Percentiles rank a stretch among this genome's conserved stretches.
phyloP scores from a whole-genome alignment of 1,140 invertebrate genomes.

The Zaprionus camerounensis region DNA sequence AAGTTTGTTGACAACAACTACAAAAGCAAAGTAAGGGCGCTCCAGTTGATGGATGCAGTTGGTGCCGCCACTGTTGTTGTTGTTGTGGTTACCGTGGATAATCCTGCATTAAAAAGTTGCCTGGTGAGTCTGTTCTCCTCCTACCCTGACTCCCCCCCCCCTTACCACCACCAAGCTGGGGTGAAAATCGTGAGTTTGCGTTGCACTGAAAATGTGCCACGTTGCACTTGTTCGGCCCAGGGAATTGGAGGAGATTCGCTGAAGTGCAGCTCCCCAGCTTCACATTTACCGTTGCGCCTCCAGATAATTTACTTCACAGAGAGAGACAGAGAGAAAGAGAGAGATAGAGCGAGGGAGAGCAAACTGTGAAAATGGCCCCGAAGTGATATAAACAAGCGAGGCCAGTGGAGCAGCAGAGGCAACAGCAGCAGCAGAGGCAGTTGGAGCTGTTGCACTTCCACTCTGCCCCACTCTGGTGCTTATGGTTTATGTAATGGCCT shows the following conservation, averaged over 20 bases:
- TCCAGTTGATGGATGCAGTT: conserved; percentile 79
- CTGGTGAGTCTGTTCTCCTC: conserved; percentile 30
- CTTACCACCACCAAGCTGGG: conserved; percentile 36
- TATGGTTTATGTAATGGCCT: conserved; percentile 72
- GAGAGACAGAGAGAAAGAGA: background rate
- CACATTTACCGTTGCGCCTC: conserved; percentile 71
- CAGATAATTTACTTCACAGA: conserved; percentile 65
- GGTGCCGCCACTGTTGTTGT: conserved; percentile 55
- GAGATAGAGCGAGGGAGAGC: background rate
- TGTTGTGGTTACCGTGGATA: conserved; percentile 58
- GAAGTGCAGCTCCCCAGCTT: conserved; percentile 22
- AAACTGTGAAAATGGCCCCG: conserved; percentile 67
- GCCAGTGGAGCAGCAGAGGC: conserved; percentile 26
- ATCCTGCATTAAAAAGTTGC: conserved; percentile 78
- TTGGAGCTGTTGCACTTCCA: conserved; percentile 14
- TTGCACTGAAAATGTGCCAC: conserved; percentile 73
- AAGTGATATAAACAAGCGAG: conserved; percentile 51
- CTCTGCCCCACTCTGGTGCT: conserved; percentile 39
- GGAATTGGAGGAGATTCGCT: conserved; percentile 44
- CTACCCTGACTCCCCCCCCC: conserved; percentile 7
- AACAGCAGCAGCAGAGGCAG: conserved; percentile 22
- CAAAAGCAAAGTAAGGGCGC: conserved; percentile 61
- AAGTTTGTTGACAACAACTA: conserved; percentile 68
- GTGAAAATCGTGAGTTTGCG: conserved; percentile 77
- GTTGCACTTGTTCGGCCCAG: conserved; percentile 71